Evolutionary conservation across 2,888 invertebrate genomes (phyloP).

Genomic region (Aelia acuminata): DNA sequence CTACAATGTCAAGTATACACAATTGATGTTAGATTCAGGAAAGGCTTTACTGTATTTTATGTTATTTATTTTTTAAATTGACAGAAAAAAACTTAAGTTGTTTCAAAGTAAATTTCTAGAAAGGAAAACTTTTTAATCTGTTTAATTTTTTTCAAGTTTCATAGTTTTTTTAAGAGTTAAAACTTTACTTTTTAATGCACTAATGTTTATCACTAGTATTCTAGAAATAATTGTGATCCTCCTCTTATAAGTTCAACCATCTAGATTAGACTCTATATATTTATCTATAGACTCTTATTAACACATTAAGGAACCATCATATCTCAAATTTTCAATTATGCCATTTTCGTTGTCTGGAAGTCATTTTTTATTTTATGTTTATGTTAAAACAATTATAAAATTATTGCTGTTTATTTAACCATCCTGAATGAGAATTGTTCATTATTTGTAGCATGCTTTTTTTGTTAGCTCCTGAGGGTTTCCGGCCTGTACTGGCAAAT

Average conservation of each 20-base stretch:
- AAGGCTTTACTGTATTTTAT: no score
- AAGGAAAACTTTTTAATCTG: no score
- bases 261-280: not conserved
- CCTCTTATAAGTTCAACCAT: no score
- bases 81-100: no score
- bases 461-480: conserved; percentile 51
- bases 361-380: not conserved
- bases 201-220: no score
- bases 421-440: conserved; percentile 20
- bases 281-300: not conserved
- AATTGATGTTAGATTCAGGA: no score
- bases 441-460: conserved; percentile 46
- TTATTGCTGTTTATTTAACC: not conserved
- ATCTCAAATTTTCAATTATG: not conserved
- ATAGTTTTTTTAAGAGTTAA: not conserved
- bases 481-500: conserved; percentile 52
- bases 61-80: no score
- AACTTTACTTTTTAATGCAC: not conserved
- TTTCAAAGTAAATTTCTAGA: no score
- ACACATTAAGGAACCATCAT: not conserved
- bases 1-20: no score
- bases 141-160: not conserved
- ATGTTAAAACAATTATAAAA: not conserved
- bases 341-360: not conserved
- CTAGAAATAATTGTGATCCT: no score